Evolutionary conservation across 2,888 invertebrate genomes (phyloP).

Genomic region (Anaspis maculata): DNA sequence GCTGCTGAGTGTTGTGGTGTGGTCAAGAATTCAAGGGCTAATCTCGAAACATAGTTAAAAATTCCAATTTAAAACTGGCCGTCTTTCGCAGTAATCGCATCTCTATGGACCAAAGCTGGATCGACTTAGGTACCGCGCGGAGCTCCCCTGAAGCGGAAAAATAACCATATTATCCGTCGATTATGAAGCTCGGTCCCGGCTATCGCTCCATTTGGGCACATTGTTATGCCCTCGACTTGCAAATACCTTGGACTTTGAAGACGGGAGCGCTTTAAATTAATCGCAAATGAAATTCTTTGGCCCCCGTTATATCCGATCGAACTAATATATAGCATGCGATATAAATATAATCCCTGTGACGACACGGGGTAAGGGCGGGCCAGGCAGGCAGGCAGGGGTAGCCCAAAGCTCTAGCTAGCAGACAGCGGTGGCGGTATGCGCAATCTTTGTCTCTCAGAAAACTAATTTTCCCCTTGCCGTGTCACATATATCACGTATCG

Average conservation of each 20-base stretch:
- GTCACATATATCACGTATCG: conserved; percentile 44
- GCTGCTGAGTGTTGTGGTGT: too few relatives aligned
- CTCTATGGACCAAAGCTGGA: too few relatives aligned
- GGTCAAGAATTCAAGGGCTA: too few relatives aligned
- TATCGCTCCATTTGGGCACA: conserved; percentile 28
- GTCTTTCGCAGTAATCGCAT: too few relatives aligned
- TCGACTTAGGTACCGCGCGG: too few relatives aligned
- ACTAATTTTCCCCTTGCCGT: conserved; percentile 41
- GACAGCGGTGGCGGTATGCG: conserved; percentile 12
- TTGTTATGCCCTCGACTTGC: conserved; percentile 9
- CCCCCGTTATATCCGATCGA: too few relatives aligned
- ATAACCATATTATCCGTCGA: conserved; percentile 38
- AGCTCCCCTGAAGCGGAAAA: conserved; percentile 39
- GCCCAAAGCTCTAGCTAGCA: too few relatives aligned
- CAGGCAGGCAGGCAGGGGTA: too few relatives aligned
- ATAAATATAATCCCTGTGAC: conserved; percentile 11
- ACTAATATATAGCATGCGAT: conserved; percentile 10
- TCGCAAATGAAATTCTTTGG: conserved; percentile 39
- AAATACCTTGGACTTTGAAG: conserved; percentile 25
- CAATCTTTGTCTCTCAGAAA: conserved; percentile 30
- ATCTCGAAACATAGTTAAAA: too few relatives aligned
- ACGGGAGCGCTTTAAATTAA: conserved; percentile 33
- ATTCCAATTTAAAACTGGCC: too few relatives aligned
- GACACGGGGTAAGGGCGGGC: conserved; percentile 4
- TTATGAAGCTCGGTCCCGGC: conserved; percentile 30